Base-by-base conservation (phyloP, 2,888 invertebrate genomes). In the Cheilosia impressa region DNA sequence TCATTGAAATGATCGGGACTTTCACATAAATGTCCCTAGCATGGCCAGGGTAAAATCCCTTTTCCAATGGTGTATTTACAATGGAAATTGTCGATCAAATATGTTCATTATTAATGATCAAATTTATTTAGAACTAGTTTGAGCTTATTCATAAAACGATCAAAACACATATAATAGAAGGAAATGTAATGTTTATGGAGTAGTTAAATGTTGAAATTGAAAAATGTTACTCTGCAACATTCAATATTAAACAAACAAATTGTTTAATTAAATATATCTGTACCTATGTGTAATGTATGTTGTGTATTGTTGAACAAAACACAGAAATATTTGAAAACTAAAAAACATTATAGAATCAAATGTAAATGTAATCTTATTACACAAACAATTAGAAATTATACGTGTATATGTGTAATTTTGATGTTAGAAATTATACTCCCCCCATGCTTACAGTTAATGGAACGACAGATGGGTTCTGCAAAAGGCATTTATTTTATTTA, bases 261-360 rank as follows among this genome's bases (percentile, higher is more conserved):
- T 69, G 50, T 55, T 53, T 22, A 31, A 47, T 57, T 45, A 71
- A n/a, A n/a, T 47, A 24, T 58, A 65, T 45, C 6, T 75, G 47
- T 80, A 66, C 55, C 41, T 71, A 60, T 65, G 50, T 71, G 55
- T 75, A 76, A 71, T 81, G 71, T 57, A 76, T 71, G 63, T 76
- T 85, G 57, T 81, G 72, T 69, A 75, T 71, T 71, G 55, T 60
- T 79, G 19, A 71, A 71, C 57, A 79, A 77, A 72, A 78, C 65
- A 50, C 47, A 78, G 19, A 52, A 80, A 76, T 71, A 60, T 73
- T 63, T 68, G 52, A 76, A 38, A 57, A 71, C 41, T 62, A 41
- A 69, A 45, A 57, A 65, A 27, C 10, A 69, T 1, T 62, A 34
- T 68, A 60, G 24, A 9, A 57, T 57, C 47, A 72, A 62, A 50